Percentiles rank a stretch among this genome's conserved stretches.
Conservation (phyloP, 2,888 invertebrate genomes). For the Hydropsyche betteni region DNA sequence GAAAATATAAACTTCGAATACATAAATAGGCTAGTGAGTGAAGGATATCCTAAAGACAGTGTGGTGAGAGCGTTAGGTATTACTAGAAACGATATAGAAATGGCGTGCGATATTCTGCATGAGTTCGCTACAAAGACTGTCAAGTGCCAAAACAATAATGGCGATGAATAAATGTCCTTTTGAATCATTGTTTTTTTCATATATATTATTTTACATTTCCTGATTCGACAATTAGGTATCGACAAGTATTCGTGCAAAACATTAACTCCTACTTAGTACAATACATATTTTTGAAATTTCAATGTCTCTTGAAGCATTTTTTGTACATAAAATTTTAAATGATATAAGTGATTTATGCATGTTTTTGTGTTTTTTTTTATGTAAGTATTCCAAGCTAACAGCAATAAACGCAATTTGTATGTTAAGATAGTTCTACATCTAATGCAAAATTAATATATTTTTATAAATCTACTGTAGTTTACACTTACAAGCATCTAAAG, state of each 20-base stretch:
- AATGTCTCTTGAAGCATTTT: slow-evolving; percentile 13
- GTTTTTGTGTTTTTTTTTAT: slow-evolving; percentile 1
- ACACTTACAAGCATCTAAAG: slow-evolving; percentile 13
- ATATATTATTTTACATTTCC: background rate
- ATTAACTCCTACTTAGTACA: background rate
- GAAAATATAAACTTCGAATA: slow-evolving; percentile 93
- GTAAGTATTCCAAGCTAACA: slow-evolving; percentile 21
- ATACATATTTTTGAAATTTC: background rate
- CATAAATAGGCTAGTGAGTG: slow-evolving; percentile 85
- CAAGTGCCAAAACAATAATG: slow-evolving; percentile 50
- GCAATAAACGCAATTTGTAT: slow-evolving; percentile 22
- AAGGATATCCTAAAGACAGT: slow-evolving; percentile 90
- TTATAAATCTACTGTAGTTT: slow-evolving; percentile 3
- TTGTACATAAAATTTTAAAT: background rate
- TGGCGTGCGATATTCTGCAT: slow-evolving; percentile 94
- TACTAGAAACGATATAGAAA: slow-evolving; percentile 91
- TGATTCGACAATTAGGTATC: background rate
- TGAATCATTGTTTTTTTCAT: background rate
- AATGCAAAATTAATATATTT: slow-evolving; percentile 16
- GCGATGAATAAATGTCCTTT: slow-evolving; percentile 41
- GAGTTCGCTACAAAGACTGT: slow-evolving; percentile 79
- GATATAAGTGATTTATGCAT: background rate
- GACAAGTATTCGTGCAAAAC: background rate
- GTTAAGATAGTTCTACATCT: slow-evolving; percentile 14
- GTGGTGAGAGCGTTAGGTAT: slow-evolving; percentile 92